Evolutionary conservation across 2,888 invertebrate genomes (phyloP), one percentile per base, ranked within the genome.

Genomic region (Tuberolachnus salignus): DNA sequence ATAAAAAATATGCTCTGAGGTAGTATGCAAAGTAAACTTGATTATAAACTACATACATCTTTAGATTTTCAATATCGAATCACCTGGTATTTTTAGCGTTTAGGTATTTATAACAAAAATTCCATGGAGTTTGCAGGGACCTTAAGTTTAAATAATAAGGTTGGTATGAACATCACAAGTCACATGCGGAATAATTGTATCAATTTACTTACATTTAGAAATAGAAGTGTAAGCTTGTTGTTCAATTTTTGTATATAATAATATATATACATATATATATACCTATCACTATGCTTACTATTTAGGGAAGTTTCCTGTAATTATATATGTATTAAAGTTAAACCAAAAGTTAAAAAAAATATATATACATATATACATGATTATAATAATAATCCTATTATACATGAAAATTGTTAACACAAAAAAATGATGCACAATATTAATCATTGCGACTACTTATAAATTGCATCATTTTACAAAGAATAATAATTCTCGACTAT

Each of bases 291-390:
- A 55, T 19, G 21, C 13, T 64, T 8, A 64, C 8, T 74, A 64
- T 64, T 55, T 64, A 74, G 23, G 42, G 53, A 21, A 53, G 53
- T 11, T 64, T 53, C 74, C 74, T 74, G 74, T 55, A 74, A 74
- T 74, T 64, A 64, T 44, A 64, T 8, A 70, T 57, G 34, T 23
- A 44, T 16, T 44, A 23, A 49, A 34, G 61, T 61, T 46, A 72
- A 61, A 72, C 26, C 19, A 61, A n/a, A 13, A 57, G 13, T 19
- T 3, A n/a, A 67, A 26, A 26, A 3, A 59, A 26, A 59, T 26
- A 16, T 59, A n/a, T n/a, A n/a, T n/a, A n/a, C n/a, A n/a, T n/a
- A n/a, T n/a, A n/a, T n/a, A n/a, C n/a, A n/a, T n/a, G n/a, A n/a
- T n/a, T n/a, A n/a, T n/a, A n/a, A n/a, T 26, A 1, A 26, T 10